A percentile compares a stretch with the other conserved stretches of the same genome.
These are phyloP conservation scores for Formica selysi DNA, from an alignment of 1,140 invertebrate genomes.

Conservation along the genomic window DNA sequence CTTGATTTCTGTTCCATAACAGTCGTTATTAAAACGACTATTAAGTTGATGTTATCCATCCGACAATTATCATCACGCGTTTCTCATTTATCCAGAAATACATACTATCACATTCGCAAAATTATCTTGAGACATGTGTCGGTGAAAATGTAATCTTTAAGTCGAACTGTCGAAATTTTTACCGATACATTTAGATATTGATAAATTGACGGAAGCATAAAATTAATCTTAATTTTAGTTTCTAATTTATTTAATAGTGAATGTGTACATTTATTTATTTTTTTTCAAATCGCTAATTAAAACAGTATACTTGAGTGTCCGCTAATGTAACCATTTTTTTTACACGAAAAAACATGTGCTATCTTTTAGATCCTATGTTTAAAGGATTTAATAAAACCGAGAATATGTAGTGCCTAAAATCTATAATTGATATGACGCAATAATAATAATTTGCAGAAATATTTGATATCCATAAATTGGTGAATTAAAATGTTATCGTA, in stretches of 20 bases:
- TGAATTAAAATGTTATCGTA: neutral
- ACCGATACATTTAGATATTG: neutral
- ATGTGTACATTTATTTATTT: neutral
- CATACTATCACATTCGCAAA: neutral
- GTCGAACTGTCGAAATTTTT: neutral
- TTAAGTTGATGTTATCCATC: conserved; percentile 68
- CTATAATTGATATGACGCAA: neutral
- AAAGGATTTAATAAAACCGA: neutral
- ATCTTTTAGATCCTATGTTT: neutral
- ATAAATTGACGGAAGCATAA: neutral
- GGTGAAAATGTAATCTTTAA: neutral
- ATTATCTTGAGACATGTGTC: neutral
- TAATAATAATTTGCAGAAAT: neutral
- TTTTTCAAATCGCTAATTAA: neutral
- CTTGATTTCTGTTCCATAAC: conserved; percentile 79
- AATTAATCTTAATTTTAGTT: neutral
- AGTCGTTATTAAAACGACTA: conserved; percentile 74
- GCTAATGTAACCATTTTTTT: neutral
- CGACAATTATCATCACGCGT: conserved; percentile 2
- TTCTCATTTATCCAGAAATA: neutral
- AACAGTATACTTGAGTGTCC: neutral
- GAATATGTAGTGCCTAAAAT: neutral
- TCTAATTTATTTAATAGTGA: neutral
- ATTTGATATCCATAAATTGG: neutral
- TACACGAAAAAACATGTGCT: neutral